phyloP scores from a whole-genome alignment of 2,113 vertebrate genomes.

The Protobothrops mucrosquamatus region DNA sequence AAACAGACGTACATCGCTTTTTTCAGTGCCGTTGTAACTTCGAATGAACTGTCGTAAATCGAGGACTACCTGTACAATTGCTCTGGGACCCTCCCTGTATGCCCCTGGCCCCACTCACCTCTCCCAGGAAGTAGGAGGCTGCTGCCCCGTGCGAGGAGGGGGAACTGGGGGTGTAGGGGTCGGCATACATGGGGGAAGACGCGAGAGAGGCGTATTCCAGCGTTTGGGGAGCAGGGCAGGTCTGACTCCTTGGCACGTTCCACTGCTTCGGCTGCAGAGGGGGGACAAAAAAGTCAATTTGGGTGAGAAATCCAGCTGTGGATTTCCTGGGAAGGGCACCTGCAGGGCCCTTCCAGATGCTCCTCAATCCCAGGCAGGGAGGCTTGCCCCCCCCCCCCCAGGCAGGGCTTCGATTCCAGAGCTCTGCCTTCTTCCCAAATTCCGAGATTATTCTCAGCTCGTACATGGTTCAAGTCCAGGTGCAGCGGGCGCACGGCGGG shows the following conservation, averaged over 20 bases:
- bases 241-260: conserved; percentile 61
- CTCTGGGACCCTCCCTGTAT: not conserved
- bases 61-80: too few relatives aligned
- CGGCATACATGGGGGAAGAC: conserved; percentile 76
- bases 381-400: too few relatives aligned
- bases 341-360: not conserved
- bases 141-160: conserved; percentile 33
- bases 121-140: conserved; percentile 36
- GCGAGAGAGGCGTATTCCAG: conserved; percentile 41
- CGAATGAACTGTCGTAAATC: too few relatives aligned
- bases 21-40: too few relatives aligned
- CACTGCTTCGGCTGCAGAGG: conserved; percentile 72
- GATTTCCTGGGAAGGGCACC: not conserved
- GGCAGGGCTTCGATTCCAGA: not conserved
- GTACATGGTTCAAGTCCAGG: conserved; percentile 59
- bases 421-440: too few relatives aligned
- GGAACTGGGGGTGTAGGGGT: conserved; percentile 73
- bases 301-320: not conserved
- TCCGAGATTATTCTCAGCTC: fast-evolving
- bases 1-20: too few relatives aligned
- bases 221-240: conserved; percentile 23
- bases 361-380: not conserved
- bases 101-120: conserved; percentile 42
- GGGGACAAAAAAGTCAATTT: not conserved
- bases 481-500: not conserved